These are phyloP conservation scores for Subanguina moxae DNA, from an alignment of 1,140 invertebrate species.

Conservation along the genomic window DNA sequence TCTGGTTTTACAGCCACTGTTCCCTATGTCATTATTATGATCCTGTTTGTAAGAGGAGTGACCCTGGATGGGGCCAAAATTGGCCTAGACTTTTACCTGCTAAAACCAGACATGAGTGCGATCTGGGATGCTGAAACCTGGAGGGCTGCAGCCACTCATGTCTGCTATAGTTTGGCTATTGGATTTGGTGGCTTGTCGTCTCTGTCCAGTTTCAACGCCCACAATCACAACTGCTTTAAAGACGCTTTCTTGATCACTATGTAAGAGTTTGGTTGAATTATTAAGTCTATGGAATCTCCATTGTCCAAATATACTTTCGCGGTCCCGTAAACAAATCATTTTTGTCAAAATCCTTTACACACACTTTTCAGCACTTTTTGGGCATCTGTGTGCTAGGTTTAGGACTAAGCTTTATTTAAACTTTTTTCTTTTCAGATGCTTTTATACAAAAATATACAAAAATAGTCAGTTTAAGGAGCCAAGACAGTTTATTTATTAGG, in stretches of 20 bases:
- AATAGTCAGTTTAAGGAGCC: too few species aligned
- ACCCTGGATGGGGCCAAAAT: constrained; percentile 40
- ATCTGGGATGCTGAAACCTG: constrained; percentile 56
- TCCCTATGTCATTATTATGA: constrained; percentile 42
- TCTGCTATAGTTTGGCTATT: constrained; percentile 64
- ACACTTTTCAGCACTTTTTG: constrained; percentile 25
- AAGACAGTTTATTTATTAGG: too few species aligned
- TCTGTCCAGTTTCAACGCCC: constrained; percentile 63
- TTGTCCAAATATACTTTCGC: constrained; percentile 60
- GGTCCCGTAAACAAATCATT: constrained; percentile 59
- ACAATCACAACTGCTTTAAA: constrained; percentile 61
- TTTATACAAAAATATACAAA: too few species aligned
- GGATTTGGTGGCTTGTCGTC: constrained; percentile 66
- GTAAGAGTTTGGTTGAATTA: background rate
- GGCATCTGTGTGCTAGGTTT: constrained; percentile 34
- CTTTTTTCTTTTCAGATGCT: too few species aligned
- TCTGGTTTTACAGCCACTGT: constrained; percentile 37
- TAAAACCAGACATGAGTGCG: constrained; percentile 42
- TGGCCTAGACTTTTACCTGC: constrained; percentile 38
- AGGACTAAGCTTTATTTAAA: too few species aligned
- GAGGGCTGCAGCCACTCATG: constrained; percentile 40
- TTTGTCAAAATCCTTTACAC: constrained; percentile 37
- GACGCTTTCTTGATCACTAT: constrained; percentile 68
- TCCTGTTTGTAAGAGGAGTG: constrained; percentile 42
- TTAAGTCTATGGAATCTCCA: constrained; percentile 59